Evolutionary conservation across 2,888 invertebrate genomes (phyloP).

Genomic region (Cylloceria caligata): DNA sequence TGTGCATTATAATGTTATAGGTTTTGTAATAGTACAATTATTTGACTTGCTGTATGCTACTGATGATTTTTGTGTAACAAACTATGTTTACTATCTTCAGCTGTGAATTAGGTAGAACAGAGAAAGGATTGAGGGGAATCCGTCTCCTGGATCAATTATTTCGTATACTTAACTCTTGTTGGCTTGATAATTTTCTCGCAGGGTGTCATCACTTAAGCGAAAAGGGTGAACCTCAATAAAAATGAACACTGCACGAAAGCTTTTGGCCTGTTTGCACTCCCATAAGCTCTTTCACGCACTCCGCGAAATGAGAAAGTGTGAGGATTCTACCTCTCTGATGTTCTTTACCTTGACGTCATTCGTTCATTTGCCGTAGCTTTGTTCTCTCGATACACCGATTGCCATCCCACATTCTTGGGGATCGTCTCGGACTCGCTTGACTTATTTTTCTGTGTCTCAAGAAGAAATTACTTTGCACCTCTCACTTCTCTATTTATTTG

Average conservation of each 20-base stretch:
- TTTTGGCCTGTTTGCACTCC: slow-evolving; percentile 30
- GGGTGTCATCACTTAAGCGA: neutral
- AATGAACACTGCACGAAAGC: slow-evolving; percentile 7
- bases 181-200: slow-evolving; percentile 23
- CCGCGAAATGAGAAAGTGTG: no score
- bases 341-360: slow-evolving; percentile 7
- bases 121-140: no score
- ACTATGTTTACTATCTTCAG: neutral
- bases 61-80: no score
- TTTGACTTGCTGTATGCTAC: no score
- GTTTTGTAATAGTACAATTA: neutral
- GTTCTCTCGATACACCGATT: slow-evolving; percentile 4
- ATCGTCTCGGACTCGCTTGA: neutral
- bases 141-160: slow-evolving; percentile 28
- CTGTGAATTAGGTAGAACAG: neutral
- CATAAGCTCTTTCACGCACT: slow-evolving; percentile 23
- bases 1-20: neutral
- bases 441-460: neutral
- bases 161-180: slow-evolving; percentile 31
- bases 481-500: neutral
- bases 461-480: slow-evolving; percentile 6
- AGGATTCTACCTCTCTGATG: slow-evolving; percentile 22
- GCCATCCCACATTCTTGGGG: neutral
- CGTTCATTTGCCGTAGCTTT: neutral
- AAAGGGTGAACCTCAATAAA: neutral